phyloP scores from a whole-genome alignment of 2,888 invertebrate species.

The Cheilosia pagana region DNA sequence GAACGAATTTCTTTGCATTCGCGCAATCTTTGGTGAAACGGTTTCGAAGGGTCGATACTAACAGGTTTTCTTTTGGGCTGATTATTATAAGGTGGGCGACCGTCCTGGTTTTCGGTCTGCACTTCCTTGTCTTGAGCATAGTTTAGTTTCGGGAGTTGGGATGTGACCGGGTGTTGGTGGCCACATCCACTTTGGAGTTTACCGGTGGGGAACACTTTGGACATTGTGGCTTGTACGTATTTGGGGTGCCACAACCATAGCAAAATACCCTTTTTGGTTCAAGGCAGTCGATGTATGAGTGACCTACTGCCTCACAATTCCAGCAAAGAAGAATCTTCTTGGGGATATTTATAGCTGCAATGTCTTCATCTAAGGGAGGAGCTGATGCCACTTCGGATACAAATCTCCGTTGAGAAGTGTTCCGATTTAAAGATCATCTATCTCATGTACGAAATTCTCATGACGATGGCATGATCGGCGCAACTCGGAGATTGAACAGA shows the following conservation, averaged over 20 bases:
- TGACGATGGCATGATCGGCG: background rate
- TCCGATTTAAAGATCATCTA: background rate
- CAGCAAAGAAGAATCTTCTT: background rate
- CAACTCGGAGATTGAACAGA: background rate
- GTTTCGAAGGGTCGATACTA: background rate
- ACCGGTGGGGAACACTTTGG: slow-evolving; percentile 4
- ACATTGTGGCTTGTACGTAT: slow-evolving; percentile 34
- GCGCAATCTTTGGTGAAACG: background rate
- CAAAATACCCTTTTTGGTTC: slow-evolving; percentile 20
- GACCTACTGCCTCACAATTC: slow-evolving; percentile 10
- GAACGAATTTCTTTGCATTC: slow-evolving; percentile 1
- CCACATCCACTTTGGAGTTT: slow-evolving; percentile 37
- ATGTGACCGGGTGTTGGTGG: slow-evolving; percentile 1
- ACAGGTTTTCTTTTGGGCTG: background rate
- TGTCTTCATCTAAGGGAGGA: background rate
- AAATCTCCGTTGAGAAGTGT: background rate
- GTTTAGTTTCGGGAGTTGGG: background rate
- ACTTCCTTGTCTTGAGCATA: background rate
- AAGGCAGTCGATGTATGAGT: slow-evolving; percentile 10
- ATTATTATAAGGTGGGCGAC: slow-evolving; percentile 9
- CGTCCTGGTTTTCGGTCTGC: background rate
- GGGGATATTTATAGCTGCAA: background rate
- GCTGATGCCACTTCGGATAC: background rate
- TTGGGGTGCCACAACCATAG: slow-evolving; percentile 21
- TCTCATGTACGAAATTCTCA: background rate